phyloP scores from a whole-genome alignment of 2,797 vertebrate species.

The Alectoris magna region DNA sequence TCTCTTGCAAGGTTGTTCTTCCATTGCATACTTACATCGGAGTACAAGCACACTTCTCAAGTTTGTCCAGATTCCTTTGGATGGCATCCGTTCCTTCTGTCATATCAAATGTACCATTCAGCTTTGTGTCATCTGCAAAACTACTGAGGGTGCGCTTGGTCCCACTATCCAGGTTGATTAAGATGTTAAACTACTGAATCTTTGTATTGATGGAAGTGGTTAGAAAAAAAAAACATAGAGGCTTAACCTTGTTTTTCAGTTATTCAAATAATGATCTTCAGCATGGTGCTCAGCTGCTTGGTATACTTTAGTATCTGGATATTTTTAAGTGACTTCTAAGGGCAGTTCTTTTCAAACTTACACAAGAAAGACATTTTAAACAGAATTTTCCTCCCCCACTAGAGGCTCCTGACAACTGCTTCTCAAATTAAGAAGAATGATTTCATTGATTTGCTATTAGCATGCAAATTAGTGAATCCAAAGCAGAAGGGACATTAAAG shows the following conservation, averaged over 20 bases:
- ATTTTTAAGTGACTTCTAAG: neutral
- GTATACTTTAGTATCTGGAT: neutral
- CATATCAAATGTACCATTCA: neutral
- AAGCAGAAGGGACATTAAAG: neutral
- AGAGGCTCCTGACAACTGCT: neutral
- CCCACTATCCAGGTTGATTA: neutral
- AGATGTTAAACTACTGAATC: neutral
- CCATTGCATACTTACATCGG: neutral
- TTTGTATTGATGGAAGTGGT: neutral
- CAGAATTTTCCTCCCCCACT: neutral
- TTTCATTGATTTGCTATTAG: constrained; percentile 3
- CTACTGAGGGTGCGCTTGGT: neutral
- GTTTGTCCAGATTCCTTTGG: neutral
- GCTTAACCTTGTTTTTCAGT: neutral
- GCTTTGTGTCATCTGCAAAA: neutral
- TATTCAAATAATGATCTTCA: neutral
- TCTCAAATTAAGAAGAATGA: constrained; percentile 14
- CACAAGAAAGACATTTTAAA: neutral
- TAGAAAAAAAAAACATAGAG: neutral
- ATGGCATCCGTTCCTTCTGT: neutral
- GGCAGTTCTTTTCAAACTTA: constrained; percentile 36
- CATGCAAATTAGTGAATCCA: constrained; percentile 12
- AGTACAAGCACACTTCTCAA: neutral
- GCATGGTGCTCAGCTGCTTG: neutral
- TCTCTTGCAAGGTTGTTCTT: neutral